Base-by-base conservation (phyloP, 2,888 invertebrate species). In the Tridacna crocea region DNA sequence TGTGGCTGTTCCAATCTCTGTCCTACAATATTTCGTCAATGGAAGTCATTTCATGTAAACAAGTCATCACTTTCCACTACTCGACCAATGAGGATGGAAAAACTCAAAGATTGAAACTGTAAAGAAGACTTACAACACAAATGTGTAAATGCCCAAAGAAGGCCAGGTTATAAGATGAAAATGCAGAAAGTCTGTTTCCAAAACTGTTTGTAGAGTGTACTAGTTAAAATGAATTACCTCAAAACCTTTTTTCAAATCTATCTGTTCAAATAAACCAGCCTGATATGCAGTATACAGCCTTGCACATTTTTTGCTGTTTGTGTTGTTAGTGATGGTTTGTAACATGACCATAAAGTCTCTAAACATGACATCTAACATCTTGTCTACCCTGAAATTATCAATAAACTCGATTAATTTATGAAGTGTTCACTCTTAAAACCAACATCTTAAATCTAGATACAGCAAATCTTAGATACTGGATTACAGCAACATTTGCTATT, bases 261-360 rank as follows among this genome's bases (percentile, higher is more conserved):
- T 68, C 4, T 75, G 80, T 47, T 83, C 82, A 79, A 85, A 83
- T 10, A 85, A 51, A 8, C 70, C 83, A 46, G 72, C 79, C 47
- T 80, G 72, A 77, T 82, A 86, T 26, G 70, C 86, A 10, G 47
- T 17, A 73, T 83, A 86, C 61, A 86, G 72, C 24, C 83, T 55
- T 46, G 73, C 70, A 70, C 86, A 83, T 60, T 75, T 83, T 66
- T 74, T 81, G 51, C 86, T 83, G 83, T 86, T 83, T 72, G 36
- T 61, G 78, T 86, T 65, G 80, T 74, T 80, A 79, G 83, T 83
- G 36, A 86, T 79, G 0, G 83, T 79, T 65, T 78, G 55, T 46
- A 86, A 66, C 65, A 86, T 55, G 3, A 63, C 70, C 86, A 86
- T 83, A 61, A 86, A 86, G 47, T 86, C 86, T 47, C 83, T 86